These are phyloP conservation scores for Pentamera pediparva DNA, from an alignment of 53 echinoderm and acorn worm species.

Conservation along the genomic window DNA sequence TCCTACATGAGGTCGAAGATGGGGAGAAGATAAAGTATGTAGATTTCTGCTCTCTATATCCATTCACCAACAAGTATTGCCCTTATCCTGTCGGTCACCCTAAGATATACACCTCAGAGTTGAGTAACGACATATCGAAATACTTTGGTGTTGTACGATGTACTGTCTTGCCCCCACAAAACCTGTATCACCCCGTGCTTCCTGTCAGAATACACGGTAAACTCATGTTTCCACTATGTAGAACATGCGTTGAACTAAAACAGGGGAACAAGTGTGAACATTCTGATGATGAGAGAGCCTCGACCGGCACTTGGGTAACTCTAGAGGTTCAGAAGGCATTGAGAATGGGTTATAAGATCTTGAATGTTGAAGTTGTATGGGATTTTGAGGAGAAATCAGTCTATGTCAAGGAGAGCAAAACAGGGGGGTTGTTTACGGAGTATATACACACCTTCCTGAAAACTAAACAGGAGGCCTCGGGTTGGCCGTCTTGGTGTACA, in stretches of 20 bases:
- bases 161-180: slow-evolving; percentile 34
- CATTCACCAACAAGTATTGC: slow-evolving; percentile 49
- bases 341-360: slow-evolving; percentile 41
- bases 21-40: slow-evolving; percentile 49
- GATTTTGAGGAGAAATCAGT: slow-evolving; percentile 34
- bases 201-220: slow-evolving; percentile 41
- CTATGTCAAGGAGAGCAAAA: slow-evolving; percentile 23
- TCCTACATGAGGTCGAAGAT: slow-evolving; percentile 11
- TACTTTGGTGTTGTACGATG: slow-evolving; percentile 57
- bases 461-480: slow-evolving; percentile 53
- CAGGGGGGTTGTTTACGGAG: slow-evolving; percentile 29
- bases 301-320: slow-evolving; percentile 56
- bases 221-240: slow-evolving; percentile 56
- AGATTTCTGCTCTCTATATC: slow-evolving; percentile 58
- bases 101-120: slow-evolving; percentile 8
- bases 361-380: slow-evolving; percentile 57
- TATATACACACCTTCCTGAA: slow-evolving; percentile 59
- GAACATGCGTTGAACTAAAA: slow-evolving; percentile 36
- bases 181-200: slow-evolving; percentile 47
- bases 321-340: slow-evolving; percentile 48
- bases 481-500: slow-evolving; percentile 58
- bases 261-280: slow-evolving; percentile 35
- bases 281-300: slow-evolving; percentile 9
- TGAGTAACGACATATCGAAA: slow-evolving; percentile 13
- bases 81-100: slow-evolving; percentile 51